Evolutionary conservation across 1,140 invertebrate species (phyloP).

Genomic region (Eueides isabella): DNA sequence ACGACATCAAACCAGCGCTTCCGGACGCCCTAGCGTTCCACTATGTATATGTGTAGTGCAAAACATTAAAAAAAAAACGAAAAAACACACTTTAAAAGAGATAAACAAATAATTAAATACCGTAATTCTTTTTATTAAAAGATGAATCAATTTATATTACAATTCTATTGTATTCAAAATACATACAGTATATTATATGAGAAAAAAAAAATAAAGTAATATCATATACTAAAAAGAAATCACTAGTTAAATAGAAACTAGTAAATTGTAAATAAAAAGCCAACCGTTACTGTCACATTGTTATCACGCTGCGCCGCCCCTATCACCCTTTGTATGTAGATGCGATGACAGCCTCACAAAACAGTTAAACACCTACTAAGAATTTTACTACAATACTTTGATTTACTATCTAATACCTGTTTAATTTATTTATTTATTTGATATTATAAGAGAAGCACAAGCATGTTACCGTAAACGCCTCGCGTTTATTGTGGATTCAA

Average conservation of each 20-base stretch:
- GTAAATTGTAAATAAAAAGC: constrained; percentile 39
- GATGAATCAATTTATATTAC: too few relatives aligned
- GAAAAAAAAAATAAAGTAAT: background rate
- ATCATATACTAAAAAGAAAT: background rate
- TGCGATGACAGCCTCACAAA: constrained; percentile 50
- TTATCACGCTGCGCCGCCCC: constrained; percentile 20
- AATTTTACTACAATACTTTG: background rate
- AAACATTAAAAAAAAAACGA: too few relatives aligned
- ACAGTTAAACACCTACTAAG: constrained; percentile 21
- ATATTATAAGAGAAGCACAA: too few relatives aligned
- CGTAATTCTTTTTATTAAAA: too few relatives aligned
- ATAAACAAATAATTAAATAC: too few relatives aligned
- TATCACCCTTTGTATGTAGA: constrained; percentile 55
- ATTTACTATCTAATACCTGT: background rate
- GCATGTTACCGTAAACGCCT: too few relatives aligned
- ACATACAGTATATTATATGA: background rate
- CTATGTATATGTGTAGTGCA: too few relatives aligned
- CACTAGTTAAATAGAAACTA: background rate
- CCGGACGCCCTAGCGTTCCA: too few relatives aligned
- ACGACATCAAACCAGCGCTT: too few relatives aligned
- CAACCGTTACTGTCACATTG: constrained; percentile 45
- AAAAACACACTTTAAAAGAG: too few relatives aligned
- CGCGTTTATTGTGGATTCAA: too few relatives aligned
- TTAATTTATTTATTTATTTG: constrained; percentile 5
- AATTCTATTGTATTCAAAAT: too few relatives aligned